Base-by-base conservation (phyloP, 2,113 vertebrate species). In the Laterallus jamaicensis region DNA sequence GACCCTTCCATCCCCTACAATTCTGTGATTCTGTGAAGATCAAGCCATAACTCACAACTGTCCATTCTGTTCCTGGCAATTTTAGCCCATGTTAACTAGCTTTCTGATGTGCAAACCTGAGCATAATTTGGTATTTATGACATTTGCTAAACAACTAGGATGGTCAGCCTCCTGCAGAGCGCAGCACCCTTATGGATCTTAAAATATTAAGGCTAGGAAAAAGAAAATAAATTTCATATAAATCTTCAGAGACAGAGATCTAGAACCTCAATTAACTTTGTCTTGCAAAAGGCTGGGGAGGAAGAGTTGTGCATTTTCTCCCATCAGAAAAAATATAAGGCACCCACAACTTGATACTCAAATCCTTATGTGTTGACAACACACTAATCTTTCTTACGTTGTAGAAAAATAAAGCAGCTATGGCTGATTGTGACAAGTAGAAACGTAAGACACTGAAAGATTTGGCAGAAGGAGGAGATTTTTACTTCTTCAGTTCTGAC, bases 31-130 rank as follows among this genome's bases (percentile, higher is more conserved):
- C 44, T 47, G 44, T 47, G 44, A 47, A 47, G 35, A 10, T 56
- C 0, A 0, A 90, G 35, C 21, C 2, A 2, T 37, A 11, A 44
- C 39, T 37, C 42, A 15, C 6, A 3, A 26, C 35, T 60, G 28
- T 4, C 21, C 24, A 3, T 85, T 92, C 40, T 79, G 21, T 52
- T 70, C 31, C 56, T n/a, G 12, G 22, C 13, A 56, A 25, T 82
- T 85, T 74, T 75, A 86, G 35, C 29, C n/a, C 35, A 11, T 16
- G 7, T 52, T 85, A 67, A 52, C 44, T 67, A 62, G 14, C 35
- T 82, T 88, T 79, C 44, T 88, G 12, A 67, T 28, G 32, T 56
- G 58, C 14, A 94, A 79, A 70, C 32, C 7, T n/a, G 35, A 56
- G 35, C 29, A 70, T 66, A 47, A 60, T 75, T 88, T 79, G 37